phyloP scores from a whole-genome alignment of 1,140 invertebrate genomes.

The Calephelis virginiensis region DNA sequence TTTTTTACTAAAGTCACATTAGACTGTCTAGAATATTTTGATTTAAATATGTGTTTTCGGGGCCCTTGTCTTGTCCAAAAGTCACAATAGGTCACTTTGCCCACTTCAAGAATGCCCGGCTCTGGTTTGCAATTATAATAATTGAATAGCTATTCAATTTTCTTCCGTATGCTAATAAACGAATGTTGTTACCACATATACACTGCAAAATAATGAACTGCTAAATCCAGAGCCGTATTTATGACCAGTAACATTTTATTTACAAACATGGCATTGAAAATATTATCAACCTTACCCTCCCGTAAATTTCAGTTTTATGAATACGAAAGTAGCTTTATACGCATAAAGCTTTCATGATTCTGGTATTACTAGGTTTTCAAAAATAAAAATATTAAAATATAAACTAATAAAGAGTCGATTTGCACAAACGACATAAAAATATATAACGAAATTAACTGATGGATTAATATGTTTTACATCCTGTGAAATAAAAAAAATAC shows the following conservation, averaged over 20 bases:
- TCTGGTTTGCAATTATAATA: slow-evolving; percentile 26
- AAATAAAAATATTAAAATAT: no score
- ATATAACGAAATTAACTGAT: no score
- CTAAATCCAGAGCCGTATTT: slow-evolving; percentile 25
- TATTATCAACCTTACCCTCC: neutral
- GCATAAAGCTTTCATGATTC: no score
- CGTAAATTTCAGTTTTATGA: neutral
- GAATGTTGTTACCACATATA: slow-evolving; percentile 29
- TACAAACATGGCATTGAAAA: slow-evolving; percentile 4
- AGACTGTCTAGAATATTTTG: no score
- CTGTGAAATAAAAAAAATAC: no score
- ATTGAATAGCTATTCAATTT: slow-evolving; percentile 27
- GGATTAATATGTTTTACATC: no score
- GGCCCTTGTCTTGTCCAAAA: neutral
- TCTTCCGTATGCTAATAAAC: slow-evolving; percentile 30
- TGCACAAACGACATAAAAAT: no score
- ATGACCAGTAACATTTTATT: slow-evolving; percentile 16
- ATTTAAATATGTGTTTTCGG: no score
- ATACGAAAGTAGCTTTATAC: no score
- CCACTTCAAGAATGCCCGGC: neutral
- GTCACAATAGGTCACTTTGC: neutral
- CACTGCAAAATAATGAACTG: slow-evolving; percentile 31
- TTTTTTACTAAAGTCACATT: no score
- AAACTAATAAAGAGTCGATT: no score
- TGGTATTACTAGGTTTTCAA: no score